Conservation (phyloP, 2,113 vertebrate species). For the Colistium nudipinnis region DNA sequence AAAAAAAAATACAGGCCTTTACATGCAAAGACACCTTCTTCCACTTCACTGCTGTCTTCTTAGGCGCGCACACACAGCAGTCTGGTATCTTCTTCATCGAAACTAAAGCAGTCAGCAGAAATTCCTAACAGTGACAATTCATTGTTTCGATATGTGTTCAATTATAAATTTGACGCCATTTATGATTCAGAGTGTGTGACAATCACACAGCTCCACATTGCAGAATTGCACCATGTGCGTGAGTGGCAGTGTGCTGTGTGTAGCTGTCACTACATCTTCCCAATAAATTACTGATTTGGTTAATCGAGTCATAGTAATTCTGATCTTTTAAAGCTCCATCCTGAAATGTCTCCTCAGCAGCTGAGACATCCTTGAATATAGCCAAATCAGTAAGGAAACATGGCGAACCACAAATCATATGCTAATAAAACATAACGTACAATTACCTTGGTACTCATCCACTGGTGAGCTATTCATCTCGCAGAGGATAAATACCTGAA, state of each 20-base stretch:
- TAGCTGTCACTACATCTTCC: background rate
- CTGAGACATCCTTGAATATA: background rate
- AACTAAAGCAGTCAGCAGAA: background rate
- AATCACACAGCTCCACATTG: background rate
- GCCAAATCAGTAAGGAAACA: too few relatives aligned
- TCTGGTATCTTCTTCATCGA: background rate
- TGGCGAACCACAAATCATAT: too few relatives aligned
- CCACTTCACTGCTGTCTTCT: constrained; percentile 3
- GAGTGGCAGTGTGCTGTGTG: background rate
- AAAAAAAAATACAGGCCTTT: constrained; percentile 17
- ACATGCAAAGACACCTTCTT: constrained; percentile 14
- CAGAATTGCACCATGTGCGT: background rate
- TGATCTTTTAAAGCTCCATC: background rate
- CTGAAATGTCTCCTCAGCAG: background rate
- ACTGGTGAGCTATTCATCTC: too few relatives aligned
- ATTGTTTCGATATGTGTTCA: background rate
- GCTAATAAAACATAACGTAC: too few relatives aligned
- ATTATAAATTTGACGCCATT: constrained; percentile 19
- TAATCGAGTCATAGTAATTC: background rate
- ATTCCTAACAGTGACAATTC: constrained; percentile 7
- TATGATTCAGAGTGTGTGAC: constrained; percentile 1
- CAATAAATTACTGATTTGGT: constrained; percentile 24
- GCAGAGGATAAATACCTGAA: too few relatives aligned
- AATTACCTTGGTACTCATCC: too few relatives aligned
- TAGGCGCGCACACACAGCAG: background rate